phyloP scores from a whole-genome alignment of 2,888 invertebrate species.

The Andrena bicolor region DNA sequence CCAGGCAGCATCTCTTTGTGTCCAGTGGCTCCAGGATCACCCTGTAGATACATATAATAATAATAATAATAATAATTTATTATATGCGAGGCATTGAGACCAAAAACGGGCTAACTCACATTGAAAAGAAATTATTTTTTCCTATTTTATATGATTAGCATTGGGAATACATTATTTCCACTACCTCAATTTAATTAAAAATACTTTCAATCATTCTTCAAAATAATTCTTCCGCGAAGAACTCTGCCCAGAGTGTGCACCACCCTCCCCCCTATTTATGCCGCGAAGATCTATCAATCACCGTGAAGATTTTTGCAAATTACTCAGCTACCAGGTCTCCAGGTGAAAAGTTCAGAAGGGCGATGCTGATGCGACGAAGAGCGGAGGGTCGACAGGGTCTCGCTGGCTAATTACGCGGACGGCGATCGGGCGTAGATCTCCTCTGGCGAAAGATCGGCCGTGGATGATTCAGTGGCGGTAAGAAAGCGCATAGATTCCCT shows the following conservation, averaged over 20 bases:
- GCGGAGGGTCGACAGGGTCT: conserved; percentile 1
- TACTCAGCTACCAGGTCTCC: not conserved
- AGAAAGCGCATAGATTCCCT: conserved; percentile 69
- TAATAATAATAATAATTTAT: too few relatives aligned
- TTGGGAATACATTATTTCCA: too few relatives aligned
- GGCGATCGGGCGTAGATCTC: conserved; percentile 9
- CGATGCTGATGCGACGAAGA: not conserved
- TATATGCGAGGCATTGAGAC: too few relatives aligned
- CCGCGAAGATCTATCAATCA: not conserved
- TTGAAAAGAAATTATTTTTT: too few relatives aligned
- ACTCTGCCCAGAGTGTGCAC: not conserved
- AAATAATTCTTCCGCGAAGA: too few relatives aligned
- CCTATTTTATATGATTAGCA: too few relatives aligned
- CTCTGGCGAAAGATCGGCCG: not conserved
- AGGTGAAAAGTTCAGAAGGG: not conserved
- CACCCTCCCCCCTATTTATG: not conserved
- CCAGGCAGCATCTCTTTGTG: too few relatives aligned
- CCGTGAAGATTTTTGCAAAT: not conserved
- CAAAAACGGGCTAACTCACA: too few relatives aligned
- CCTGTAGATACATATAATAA: too few relatives aligned
- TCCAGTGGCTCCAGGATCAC: too few relatives aligned
- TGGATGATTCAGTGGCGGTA: conserved; percentile 24
- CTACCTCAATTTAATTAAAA: too few relatives aligned
- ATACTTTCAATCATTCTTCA: too few relatives aligned
- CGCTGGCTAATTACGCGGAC: conserved; percentile 18